Conservation (phyloP, 2,888 invertebrate species). For the Tipula confusa region DNA sequence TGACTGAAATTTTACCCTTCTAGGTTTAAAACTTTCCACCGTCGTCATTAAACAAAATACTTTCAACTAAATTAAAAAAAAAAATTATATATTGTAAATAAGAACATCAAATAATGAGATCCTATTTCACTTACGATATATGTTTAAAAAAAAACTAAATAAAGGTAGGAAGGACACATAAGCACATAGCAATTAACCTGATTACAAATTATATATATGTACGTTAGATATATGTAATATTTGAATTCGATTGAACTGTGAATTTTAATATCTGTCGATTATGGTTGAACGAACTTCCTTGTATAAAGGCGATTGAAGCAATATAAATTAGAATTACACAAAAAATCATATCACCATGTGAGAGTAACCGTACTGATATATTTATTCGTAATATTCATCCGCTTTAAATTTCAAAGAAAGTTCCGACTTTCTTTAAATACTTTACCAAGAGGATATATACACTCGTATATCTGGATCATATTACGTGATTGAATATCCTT, state of each 20-base stretch:
- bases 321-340: background rate
- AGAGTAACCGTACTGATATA: background rate
- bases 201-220: background rate
- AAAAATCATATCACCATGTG: background rate
- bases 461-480: background rate
- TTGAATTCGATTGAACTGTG: background rate
- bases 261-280: background rate
- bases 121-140: background rate
- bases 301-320: background rate
- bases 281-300: background rate
- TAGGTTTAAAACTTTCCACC: background rate
- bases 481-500: background rate
- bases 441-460: background rate
- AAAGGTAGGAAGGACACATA: background rate
- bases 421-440: background rate
- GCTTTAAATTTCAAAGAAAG: background rate
- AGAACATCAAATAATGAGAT: background rate
- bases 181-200: slow-evolving; percentile 12
- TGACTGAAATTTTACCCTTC: background rate
- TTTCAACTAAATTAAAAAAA: background rate
- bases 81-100: background rate
- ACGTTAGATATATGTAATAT: background rate
- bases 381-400: background rate
- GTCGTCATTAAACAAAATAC: background rate
- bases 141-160: background rate